These are phyloP conservation scores for Ascidia mentula DNA, from an alignment of 23 tunicate species.

Conservation along the genomic window DNA sequence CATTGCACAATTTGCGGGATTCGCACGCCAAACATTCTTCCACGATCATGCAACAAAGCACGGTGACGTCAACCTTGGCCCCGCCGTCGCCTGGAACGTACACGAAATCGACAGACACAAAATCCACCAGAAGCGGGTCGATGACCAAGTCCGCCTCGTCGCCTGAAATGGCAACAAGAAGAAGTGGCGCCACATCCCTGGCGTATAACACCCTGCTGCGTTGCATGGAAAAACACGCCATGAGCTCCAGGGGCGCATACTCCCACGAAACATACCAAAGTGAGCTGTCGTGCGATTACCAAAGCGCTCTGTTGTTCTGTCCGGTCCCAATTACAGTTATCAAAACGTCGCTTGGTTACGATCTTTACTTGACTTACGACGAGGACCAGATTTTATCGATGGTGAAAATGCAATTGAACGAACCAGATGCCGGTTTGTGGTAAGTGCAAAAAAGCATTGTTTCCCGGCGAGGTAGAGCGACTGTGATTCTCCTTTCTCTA, in stretches of 20 bases:
- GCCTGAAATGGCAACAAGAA: slow-evolving; percentile 17
- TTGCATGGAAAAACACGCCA: slow-evolving; percentile 22
- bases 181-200: slow-evolving; percentile 7
- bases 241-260: neutral
- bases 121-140: neutral
- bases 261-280: neutral
- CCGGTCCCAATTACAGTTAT: slow-evolving; percentile 37
- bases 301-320: slow-evolving; percentile 13
- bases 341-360: slow-evolving; percentile 32
- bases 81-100: neutral
- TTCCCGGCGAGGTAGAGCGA: too few relatives aligned
- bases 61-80: neutral
- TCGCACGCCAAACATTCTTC: neutral
- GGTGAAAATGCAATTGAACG: slow-evolving; percentile 29
- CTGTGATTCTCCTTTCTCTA: too few relatives aligned
- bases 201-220: slow-evolving; percentile 26
- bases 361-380: slow-evolving; percentile 38
- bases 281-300: neutral
- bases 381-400: slow-evolving; percentile 30
- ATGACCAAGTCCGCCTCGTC: slow-evolving; percentile 41
- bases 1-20: neutral
- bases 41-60: neutral
- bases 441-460: too few relatives aligned
- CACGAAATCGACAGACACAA: neutral
- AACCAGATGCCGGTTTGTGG: slow-evolving; percentile 4